These are phyloP conservation scores for Gavialis gangeticus DNA, from an alignment of 2,113 vertebrate genomes.

Conservation along the genomic window DNA sequence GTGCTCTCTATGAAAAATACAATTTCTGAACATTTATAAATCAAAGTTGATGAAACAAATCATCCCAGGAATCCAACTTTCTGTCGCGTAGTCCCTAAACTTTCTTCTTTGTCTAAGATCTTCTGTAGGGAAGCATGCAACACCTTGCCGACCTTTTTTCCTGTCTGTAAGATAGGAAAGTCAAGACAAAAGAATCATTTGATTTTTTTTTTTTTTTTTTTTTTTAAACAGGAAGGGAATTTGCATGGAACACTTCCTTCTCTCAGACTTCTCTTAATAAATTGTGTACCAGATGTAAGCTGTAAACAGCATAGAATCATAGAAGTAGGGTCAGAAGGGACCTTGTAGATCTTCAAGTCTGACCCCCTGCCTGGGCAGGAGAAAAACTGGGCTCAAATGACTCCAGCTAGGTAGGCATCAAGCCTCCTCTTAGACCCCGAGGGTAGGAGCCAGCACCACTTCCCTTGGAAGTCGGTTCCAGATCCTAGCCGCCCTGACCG, in stretches of 20 bases:
- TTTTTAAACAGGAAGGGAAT: not conserved
- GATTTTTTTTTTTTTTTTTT: too few species aligned
- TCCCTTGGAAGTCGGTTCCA: too few species aligned
- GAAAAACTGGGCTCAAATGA: too few species aligned
- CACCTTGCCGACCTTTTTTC: constrained; percentile 90
- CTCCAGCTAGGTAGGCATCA: too few species aligned
- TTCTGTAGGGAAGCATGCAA: constrained; percentile 88
- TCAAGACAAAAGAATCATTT: too few species aligned
- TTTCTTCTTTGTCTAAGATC: constrained; percentile 89
- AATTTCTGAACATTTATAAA: constrained; percentile 18
- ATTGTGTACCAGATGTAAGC: constrained; percentile 12
- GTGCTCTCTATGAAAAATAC: constrained; percentile 6
- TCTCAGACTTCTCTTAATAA: constrained; percentile 24
- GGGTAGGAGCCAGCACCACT: too few species aligned
- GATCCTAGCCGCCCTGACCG: too few species aligned
- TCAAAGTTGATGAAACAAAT: not conserved
- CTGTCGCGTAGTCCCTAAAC: constrained; percentile 84
- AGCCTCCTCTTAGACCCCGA: too few species aligned
- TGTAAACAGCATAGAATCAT: not conserved
- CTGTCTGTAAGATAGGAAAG: constrained; percentile 80
- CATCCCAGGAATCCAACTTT: constrained; percentile 96
- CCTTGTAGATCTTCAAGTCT: too few species aligned
- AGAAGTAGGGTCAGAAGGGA: too few species aligned
- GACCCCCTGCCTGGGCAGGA: too few species aligned
- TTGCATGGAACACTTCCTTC: not conserved